Conservation (phyloP, 2,888 invertebrate species). For the Mythimna ferrago region DNA sequence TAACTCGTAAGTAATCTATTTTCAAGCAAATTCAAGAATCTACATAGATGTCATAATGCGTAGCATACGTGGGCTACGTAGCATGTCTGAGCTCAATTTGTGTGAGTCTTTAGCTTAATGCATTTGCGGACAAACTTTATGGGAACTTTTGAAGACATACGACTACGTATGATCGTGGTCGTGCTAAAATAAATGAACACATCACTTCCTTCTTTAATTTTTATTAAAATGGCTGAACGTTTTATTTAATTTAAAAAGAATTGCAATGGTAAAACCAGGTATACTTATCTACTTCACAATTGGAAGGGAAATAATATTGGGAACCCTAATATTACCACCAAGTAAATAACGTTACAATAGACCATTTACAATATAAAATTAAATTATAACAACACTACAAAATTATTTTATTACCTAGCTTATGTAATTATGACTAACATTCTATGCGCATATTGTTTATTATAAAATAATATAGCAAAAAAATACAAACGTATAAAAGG, state of each 20-base stretch:
- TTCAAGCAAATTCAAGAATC: no score
- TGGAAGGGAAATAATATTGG: background rate
- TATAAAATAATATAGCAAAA: constrained; percentile 31
- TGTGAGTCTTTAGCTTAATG: no score
- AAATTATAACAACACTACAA: constrained; percentile 49
- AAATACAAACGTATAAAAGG: constrained; percentile 8
- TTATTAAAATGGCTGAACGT: constrained; percentile 13
- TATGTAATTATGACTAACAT: constrained; percentile 55
- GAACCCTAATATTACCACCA: constrained; percentile 3
- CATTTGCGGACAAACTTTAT: no score
- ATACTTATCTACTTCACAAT: background rate
- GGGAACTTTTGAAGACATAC: no score
- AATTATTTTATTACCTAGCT: constrained; percentile 41
- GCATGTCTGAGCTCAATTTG: no score
- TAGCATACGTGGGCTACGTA: no score
- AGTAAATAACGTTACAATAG: constrained; percentile 7
- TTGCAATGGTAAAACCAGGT: constrained; percentile 15
- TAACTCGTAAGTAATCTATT: no score
- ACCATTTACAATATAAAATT: constrained; percentile 30
- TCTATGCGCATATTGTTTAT: constrained; percentile 63
- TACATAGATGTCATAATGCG: no score
- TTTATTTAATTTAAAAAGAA: background rate
- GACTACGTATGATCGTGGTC: no score
- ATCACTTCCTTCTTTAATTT: constrained; percentile 7
- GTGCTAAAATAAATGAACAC: constrained; percentile 15